Conservation (phyloP, 2,888 invertebrate genomes). For the Anoncus sp. region DNA sequence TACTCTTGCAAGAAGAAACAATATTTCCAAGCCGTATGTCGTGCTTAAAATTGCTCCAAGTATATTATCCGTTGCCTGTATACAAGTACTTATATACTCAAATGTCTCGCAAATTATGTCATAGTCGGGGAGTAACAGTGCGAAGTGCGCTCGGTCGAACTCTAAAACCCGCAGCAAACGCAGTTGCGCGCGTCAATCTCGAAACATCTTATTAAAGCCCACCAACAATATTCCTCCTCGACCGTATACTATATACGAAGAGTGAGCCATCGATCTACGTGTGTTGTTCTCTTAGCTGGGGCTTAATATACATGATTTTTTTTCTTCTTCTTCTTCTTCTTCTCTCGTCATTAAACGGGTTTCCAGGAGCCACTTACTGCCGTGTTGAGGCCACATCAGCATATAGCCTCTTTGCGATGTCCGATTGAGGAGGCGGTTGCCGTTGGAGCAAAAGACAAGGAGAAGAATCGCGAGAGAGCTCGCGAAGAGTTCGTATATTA, state of each 20-base stretch:
- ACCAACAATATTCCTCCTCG: neutral
- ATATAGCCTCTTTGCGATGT: neutral
- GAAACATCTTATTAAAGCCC: conserved; percentile 30
- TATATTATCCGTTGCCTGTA: neutral
- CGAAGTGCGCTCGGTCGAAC: neutral
- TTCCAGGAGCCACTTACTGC: conserved; percentile 45
- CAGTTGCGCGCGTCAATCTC: neutral
- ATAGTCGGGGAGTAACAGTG: conserved; percentile 16
- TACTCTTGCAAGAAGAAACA: neutral
- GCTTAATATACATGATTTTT: conserved; percentile 2
- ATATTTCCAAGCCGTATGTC: neutral
- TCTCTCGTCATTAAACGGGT: conserved; percentile 33
- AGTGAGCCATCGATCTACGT: conserved; percentile 29
- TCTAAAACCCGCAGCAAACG: neutral
- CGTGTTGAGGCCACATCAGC: conserved; percentile 15
- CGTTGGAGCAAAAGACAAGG: neutral
- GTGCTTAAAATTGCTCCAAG: neutral
- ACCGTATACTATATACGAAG: neutral
- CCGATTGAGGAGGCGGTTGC: conserved; percentile 34
- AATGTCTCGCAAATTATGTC: conserved; percentile 37
- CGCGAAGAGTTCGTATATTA: conserved; percentile 19
- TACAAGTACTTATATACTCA: neutral
- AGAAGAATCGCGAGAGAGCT: neutral
- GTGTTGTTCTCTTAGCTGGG: neutral
- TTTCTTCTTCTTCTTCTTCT: conserved; percentile 8